These are phyloP conservation scores for Todus mexicanus DNA, from an alignment of 2,797 vertebrate genomes.

Conservation along the genomic window DNA sequence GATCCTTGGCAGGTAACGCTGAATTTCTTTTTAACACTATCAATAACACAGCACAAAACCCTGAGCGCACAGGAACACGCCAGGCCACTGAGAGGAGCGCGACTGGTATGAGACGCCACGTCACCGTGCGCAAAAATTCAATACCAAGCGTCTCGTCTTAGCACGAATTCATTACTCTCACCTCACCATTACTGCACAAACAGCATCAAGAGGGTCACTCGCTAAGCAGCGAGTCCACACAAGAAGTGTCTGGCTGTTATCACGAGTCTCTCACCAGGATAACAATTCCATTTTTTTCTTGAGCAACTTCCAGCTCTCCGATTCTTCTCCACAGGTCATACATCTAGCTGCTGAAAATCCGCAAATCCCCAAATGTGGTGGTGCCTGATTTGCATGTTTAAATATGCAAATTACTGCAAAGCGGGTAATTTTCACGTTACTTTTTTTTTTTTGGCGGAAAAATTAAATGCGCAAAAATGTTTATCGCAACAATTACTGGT, in stretches of 20 bases:
- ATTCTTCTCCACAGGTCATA: conserved; percentile 56
- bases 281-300: conserved; percentile 7
- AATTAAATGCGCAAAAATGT: conserved; percentile 56
- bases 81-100: background rate
- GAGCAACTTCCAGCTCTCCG: conserved; percentile 39
- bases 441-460: conserved; percentile 37
- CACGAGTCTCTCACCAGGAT: conserved; percentile 12
- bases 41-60: background rate
- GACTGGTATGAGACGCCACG: background rate
- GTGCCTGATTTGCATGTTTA: background rate
- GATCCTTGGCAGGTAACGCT: background rate
- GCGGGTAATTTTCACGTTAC: conserved; percentile 50
- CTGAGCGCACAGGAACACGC: background rate
- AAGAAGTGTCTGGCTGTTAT: conserved; percentile 11
- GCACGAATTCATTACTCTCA: conserved; percentile 43
- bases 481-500: conserved; percentile 36
- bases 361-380: conserved; percentile 40
- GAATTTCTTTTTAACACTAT: background rate
- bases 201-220: conserved; percentile 5
- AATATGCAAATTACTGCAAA: conserved; percentile 32
- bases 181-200: background rate
- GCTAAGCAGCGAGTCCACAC: conserved; percentile 28
- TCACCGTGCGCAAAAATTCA: background rate
- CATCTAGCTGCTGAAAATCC: conserved; percentile 30
- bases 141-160: background rate